Conservation (phyloP, 2,888 invertebrate species). For the Leucophenga montana region DNA sequence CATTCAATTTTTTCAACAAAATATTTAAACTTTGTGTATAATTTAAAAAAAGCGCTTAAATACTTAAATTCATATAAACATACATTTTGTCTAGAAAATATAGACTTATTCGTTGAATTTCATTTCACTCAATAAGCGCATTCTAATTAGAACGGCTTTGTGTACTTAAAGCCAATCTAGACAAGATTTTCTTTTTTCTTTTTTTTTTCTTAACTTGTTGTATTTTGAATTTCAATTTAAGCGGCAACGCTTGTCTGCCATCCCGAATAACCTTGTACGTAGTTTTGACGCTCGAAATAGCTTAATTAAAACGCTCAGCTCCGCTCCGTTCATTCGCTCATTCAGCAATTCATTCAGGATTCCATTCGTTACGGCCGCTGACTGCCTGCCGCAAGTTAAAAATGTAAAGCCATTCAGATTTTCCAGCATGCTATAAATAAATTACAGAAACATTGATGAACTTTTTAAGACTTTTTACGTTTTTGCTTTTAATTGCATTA, state of each 20-base stretch:
- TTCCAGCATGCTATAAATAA: too few species aligned
- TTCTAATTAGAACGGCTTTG: background rate
- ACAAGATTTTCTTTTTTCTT: background rate
- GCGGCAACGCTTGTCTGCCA: background rate
- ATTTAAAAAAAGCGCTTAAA: background rate
- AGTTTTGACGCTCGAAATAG: background rate
- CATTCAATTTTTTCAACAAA: background rate
- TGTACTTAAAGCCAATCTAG: background rate
- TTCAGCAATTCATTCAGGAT: background rate
- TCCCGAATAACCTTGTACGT: background rate
- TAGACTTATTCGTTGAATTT: background rate
- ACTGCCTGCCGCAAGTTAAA: too few species aligned
- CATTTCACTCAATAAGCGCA: background rate
- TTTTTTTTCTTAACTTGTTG: background rate
- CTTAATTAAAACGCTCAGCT: conserved; percentile 9
- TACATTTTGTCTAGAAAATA: background rate
- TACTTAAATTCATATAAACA: too few species aligned
- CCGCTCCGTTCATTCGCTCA: background rate
- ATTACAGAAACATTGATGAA: too few species aligned
- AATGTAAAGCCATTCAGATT: too few species aligned
- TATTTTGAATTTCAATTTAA: background rate
- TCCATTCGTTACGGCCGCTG: too few species aligned
- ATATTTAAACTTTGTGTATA: background rate
- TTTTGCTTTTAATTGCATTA: too few species aligned
- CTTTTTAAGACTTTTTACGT: too few species aligned